Percentiles rank a stretch among this genome's conserved stretches.
Evolutionary conservation across 1,140 invertebrate species (phyloP).

Genomic region (Rhyzopertha dominica): DNA sequence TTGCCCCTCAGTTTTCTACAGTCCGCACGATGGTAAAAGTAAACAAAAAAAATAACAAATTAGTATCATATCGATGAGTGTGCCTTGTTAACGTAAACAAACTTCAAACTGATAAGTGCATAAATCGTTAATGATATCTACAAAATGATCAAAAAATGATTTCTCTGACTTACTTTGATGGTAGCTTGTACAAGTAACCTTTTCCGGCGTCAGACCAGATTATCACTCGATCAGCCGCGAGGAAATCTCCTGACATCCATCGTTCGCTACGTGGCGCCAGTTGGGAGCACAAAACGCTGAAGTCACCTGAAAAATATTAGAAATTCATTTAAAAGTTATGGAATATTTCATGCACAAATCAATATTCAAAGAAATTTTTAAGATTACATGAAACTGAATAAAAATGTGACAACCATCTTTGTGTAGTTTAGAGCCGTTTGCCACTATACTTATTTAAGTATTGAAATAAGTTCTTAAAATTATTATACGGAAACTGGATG

Average conservation of each 20-base stretch:
- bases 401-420: constrained; percentile 16
- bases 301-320: constrained; percentile 69
- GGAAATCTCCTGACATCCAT: constrained; percentile 93
- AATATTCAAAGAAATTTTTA: neutral
- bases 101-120: constrained; percentile 6
- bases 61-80: constrained; percentile 21
- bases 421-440: no score
- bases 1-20: constrained; percentile 79
- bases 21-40: constrained; percentile 55
- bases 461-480: no score
- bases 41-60: constrained; percentile 40
- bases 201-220: constrained; percentile 93
- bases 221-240: constrained; percentile 83
- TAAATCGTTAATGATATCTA: constrained; percentile 1
- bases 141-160: constrained; percentile 13
- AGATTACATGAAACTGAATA: no score
- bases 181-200: constrained; percentile 90
- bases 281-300: constrained; percentile 87
- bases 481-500: no score
- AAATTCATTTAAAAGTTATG: neutral
- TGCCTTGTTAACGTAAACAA: constrained; percentile 24
- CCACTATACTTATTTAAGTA: no score
- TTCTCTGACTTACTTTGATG: constrained; percentile 89
- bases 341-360: neutral
- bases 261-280: constrained; percentile 76